Conservation (phyloP, 2,113 vertebrate species). For the Meleagris gallopavo region DNA sequence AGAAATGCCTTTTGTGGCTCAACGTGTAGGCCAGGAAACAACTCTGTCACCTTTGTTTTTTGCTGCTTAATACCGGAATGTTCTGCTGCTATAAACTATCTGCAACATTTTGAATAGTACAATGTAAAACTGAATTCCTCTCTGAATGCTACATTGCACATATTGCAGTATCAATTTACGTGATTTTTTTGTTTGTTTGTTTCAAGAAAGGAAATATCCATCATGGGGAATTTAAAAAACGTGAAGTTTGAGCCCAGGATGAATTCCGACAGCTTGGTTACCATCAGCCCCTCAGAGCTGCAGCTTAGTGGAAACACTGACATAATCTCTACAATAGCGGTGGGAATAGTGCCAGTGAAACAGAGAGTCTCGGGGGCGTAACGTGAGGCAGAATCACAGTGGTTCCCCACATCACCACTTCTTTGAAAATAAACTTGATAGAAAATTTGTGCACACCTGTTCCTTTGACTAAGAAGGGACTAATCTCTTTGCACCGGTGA, state of each 20-base stretch:
- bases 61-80: fast-evolving
- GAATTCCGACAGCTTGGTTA: slow-evolving; percentile 7
- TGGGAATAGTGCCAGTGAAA: neutral
- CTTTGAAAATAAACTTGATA: neutral
- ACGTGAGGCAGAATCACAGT: neutral
- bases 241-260: slow-evolving; percentile 1
- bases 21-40: neutral
- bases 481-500: neutral
- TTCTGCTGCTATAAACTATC: neutral
- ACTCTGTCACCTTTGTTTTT: neutral
- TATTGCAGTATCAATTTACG: neutral
- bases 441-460: neutral
- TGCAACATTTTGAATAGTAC: neutral
- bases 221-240: neutral
- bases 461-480: neutral
- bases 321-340: neutral
- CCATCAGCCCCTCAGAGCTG: slow-evolving; percentile 1
- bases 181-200: neutral
- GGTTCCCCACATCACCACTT: neutral
- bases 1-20: neutral
- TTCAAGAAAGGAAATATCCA: neutral
- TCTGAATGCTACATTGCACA: neutral
- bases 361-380: neutral
- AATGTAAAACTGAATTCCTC: neutral
- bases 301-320: slow-evolving; percentile 22